Conservation (phyloP, 2,888 invertebrate genomes). For the Hirudinaria manillensis region DNA sequence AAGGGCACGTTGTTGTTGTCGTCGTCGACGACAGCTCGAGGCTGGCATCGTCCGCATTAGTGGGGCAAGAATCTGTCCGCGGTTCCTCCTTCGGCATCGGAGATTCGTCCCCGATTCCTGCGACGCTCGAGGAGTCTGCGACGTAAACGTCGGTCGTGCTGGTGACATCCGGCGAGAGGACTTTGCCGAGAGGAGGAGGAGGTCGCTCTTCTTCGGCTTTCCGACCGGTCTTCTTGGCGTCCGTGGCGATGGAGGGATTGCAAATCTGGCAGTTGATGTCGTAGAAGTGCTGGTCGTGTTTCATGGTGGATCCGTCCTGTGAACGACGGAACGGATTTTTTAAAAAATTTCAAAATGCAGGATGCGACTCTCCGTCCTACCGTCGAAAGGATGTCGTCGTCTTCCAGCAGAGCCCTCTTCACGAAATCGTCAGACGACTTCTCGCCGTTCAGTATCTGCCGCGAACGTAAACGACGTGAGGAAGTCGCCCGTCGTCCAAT, state of each 20-base stretch:
- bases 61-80: not conserved
- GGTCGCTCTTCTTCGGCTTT: not conserved
- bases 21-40: not conserved
- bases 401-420: not conserved
- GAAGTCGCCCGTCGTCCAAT: too few species aligned
- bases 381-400: not conserved
- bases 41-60: not conserved
- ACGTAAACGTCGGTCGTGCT: conserved; percentile 10
- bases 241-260: not conserved
- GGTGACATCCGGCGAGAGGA: conserved; percentile 4
- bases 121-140: not conserved
- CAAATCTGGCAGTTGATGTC: conserved; percentile 27
- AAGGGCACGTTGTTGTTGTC: not conserved
- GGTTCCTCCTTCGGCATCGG: not conserved
- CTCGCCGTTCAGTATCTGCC: not conserved
- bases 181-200: not conserved
- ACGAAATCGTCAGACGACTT: not conserved
- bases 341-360: not conserved
- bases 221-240: not conserved
- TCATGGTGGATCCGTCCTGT: not conserved
- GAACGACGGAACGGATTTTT: not conserved
- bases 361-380: not conserved
- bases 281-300: conserved; percentile 19
- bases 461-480: too few species aligned
- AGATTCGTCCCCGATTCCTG: not conserved